phyloP scores from a whole-genome alignment of 30 jellyfish, hydroid and myxozoan genomes.

The Aurelia aurita region DNA sequence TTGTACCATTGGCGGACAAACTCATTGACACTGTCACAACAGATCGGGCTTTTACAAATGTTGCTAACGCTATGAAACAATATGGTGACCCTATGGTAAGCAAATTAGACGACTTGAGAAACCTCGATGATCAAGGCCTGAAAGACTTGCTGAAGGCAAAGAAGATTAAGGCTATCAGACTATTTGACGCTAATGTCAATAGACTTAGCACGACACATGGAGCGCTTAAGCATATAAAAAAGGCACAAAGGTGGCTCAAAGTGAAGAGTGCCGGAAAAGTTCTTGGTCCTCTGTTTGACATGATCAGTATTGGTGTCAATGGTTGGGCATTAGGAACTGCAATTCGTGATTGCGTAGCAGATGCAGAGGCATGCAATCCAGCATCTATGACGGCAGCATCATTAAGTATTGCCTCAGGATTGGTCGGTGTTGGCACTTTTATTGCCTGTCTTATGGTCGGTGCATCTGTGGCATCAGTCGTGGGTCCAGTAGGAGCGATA shows the following conservation, averaged over 20 bases:
- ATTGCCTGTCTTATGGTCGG: slow-evolving; percentile 5
- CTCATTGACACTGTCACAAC: slow-evolving; percentile 16
- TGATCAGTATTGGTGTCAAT: slow-evolving; percentile 17
- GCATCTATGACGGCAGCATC: slow-evolving; percentile 17
- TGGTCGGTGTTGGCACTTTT: slow-evolving; percentile 16
- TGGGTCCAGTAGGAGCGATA: slow-evolving; percentile 34
- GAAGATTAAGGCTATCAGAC: background rate
- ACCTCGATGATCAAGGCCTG: background rate
- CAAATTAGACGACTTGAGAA: background rate
- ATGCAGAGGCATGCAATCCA: slow-evolving; percentile 5
- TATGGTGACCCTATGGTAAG: background rate
- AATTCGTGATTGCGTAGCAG: slow-evolving; percentile 8
- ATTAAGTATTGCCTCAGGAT: slow-evolving; percentile 20
- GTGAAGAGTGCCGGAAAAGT: slow-evolving; percentile 12
- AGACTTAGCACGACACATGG: background rate
- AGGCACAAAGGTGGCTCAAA: slow-evolving; percentile 16
- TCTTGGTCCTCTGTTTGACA: slow-evolving; percentile 35
- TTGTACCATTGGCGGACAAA: slow-evolving; percentile 21
- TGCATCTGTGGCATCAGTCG: slow-evolving; percentile 10
- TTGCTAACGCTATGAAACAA: background rate
- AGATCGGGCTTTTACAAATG: background rate
- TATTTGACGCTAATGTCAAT: background rate
- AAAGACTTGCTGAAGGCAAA: background rate
- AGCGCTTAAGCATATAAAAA: slow-evolving; percentile 17
- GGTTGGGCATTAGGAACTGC: slow-evolving; percentile 10